phyloP scores from a whole-genome alignment of 1,140 invertebrate genomes.

The Apolygus lucorum region DNA sequence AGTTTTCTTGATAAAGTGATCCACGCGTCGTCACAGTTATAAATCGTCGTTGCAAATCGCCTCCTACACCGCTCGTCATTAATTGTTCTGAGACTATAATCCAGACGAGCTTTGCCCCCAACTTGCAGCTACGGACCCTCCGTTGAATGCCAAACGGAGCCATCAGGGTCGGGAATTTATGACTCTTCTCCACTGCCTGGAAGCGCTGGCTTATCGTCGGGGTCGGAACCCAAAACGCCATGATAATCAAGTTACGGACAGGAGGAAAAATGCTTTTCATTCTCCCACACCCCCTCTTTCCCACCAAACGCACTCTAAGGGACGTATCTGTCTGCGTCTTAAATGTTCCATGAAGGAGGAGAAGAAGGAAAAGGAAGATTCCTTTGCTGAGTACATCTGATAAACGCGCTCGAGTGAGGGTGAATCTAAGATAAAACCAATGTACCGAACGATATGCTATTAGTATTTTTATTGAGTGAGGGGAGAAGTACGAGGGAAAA shows the following conservation, averaged over 20 bases:
- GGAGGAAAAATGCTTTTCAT: constrained; percentile 13
- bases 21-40: too few species aligned
- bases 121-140: not conserved
- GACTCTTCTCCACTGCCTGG: not conserved
- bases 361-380: not conserved
- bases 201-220: not conserved
- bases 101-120: not conserved
- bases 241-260: constrained; percentile 13
- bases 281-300: not conserved
- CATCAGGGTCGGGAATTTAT: constrained; percentile 1
- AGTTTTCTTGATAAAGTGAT: too few species aligned
- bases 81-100: not conserved
- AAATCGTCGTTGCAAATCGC: not conserved
- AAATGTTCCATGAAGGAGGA: constrained; percentile 9
- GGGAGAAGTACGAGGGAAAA: too few species aligned
- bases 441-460: not conserved
- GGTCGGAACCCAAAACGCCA: not conserved
- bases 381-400: not conserved
- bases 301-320: not conserved
- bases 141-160: not conserved
- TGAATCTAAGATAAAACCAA: not conserved
- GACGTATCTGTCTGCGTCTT: constrained; percentile 4
- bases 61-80: not conserved
- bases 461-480: not conserved
- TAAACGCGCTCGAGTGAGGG: not conserved